These are phyloP conservation scores for Tragelaphus buxtoni DNA, from an alignment of 2,113 vertebrate genomes.

Conservation along the genomic window DNA sequence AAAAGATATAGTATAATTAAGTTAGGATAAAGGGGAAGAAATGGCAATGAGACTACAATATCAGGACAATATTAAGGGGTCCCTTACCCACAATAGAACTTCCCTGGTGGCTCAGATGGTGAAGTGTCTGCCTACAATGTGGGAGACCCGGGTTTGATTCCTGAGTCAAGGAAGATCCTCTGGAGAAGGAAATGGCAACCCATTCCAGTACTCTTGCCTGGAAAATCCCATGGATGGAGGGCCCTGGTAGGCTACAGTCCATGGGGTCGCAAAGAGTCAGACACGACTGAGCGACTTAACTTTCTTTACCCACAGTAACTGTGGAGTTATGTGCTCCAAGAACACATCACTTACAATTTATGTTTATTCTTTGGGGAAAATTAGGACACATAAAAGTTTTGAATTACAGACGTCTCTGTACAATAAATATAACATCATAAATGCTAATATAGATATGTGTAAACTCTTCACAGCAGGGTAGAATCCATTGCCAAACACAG, in stretches of 20 bases:
- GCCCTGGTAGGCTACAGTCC: background rate
- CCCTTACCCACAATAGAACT: background rate
- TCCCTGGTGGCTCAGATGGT: background rate
- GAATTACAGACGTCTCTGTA: background rate
- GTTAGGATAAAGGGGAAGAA: background rate
- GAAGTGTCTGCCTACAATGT: background rate
- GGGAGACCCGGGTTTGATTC: background rate
- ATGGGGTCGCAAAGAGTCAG: background rate
- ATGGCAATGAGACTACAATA: background rate
- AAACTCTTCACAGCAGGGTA: slow-evolving; percentile 39
- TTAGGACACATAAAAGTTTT: background rate
- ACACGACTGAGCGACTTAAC: background rate
- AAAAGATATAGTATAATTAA: background rate
- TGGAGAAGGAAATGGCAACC: background rate
- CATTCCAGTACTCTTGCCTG: background rate
- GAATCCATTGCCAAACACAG: slow-evolving; percentile 36
- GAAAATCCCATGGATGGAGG: background rate
- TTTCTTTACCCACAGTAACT: background rate
- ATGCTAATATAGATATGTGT: slow-evolving; percentile 35
- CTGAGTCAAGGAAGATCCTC: background rate
- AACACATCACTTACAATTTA: background rate
- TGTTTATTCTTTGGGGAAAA: background rate
- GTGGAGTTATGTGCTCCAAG: background rate
- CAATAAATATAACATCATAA: slow-evolving; percentile 40
- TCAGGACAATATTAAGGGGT: background rate